A percentile compares a stretch with the other conserved stretches of the same genome.
Conservation (phyloP, 2,888 invertebrate genomes). For the Vesta saturnalis region DNA sequence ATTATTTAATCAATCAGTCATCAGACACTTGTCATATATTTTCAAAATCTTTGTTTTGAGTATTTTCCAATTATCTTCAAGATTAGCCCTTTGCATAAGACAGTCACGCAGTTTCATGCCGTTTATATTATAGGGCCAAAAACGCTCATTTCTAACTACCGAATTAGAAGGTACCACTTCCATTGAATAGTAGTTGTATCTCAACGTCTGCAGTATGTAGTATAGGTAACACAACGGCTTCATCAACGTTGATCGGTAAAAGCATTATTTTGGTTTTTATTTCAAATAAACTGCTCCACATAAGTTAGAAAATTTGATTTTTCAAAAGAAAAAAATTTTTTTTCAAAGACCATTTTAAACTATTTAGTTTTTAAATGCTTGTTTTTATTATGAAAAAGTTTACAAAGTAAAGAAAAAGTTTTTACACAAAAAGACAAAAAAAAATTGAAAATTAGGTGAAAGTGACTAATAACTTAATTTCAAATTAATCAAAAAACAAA, state of each 20-base stretch:
- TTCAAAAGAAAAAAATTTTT: too few relatives aligned
- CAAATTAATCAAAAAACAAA: too few relatives aligned
- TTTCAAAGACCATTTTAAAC: too few relatives aligned
- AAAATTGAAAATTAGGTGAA: too few relatives aligned
- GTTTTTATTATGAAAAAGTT: too few relatives aligned
- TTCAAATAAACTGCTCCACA: too few relatives aligned
- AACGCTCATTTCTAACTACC: neutral
- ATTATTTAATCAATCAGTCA: conserved; percentile 2
- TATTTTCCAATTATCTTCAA: neutral
- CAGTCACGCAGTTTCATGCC: neutral
- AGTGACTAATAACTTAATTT: too few relatives aligned
- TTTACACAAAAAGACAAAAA: too few relatives aligned
- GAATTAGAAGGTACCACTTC: neutral
- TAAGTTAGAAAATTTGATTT: too few relatives aligned
- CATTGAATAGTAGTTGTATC: neutral
- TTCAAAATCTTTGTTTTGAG: conserved; percentile 1
- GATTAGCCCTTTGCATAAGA: neutral
- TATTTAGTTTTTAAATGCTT: too few relatives aligned
- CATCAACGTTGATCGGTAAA: neutral
- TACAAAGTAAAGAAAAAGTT: too few relatives aligned
- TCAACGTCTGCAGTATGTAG: neutral
- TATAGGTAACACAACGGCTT: conserved; percentile 1
- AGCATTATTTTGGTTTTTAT: conserved; percentile 5
- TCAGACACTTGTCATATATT: neutral
- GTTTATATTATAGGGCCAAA: neutral